Conservation (phyloP, 2,113 vertebrate genomes). For the Bettongia penicillata region DNA sequence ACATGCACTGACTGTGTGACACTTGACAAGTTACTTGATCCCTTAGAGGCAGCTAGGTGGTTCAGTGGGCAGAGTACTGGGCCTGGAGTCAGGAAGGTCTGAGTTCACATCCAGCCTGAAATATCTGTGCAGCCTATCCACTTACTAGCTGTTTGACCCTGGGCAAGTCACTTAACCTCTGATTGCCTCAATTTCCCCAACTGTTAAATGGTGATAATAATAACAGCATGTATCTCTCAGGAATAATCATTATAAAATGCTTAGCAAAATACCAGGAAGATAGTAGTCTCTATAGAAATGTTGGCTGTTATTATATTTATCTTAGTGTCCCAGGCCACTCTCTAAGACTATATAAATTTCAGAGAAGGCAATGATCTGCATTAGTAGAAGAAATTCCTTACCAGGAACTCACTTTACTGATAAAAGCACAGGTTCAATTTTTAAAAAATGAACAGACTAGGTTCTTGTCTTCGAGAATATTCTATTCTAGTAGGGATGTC, state of each 20-base stretch:
- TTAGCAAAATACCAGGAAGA: too few species aligned
- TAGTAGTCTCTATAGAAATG: too few species aligned
- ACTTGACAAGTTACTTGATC: too few species aligned
- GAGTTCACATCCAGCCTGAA: background rate
- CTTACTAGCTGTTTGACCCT: background rate
- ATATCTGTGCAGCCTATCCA: background rate
- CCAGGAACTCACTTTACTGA: too few species aligned
- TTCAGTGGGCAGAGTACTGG: background rate
- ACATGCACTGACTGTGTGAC: too few species aligned
- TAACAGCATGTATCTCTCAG: background rate
- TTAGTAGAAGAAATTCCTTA: background rate
- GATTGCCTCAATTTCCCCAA: background rate
- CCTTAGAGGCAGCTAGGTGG: too few species aligned
- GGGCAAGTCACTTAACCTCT: background rate
- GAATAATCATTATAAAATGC: background rate
- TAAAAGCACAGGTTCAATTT: background rate
- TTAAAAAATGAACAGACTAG: background rate
- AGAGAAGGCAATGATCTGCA: background rate
- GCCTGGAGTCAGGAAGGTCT: background rate
- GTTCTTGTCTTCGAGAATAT: background rate
- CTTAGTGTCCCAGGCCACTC: background rate
- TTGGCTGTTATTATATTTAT: too few species aligned
- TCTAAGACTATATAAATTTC: background rate
- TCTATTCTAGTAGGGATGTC: background rate
- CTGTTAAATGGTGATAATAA: background rate